Evolutionary conservation across 2,888 invertebrate species (phyloP).

Genomic region (Hirtodrosophila alboralis): DNA sequence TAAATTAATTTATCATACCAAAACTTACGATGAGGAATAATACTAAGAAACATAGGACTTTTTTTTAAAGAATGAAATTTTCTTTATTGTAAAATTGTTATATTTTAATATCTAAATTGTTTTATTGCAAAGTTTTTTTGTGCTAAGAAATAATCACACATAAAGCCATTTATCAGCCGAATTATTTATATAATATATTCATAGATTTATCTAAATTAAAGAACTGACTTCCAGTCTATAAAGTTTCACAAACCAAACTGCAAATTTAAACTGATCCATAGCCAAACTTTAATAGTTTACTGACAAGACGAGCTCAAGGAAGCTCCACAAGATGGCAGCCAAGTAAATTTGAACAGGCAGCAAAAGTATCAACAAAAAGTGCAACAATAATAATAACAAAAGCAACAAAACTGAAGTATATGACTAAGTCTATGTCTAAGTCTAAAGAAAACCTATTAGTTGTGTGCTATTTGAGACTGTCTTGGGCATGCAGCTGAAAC

Average conservation of each 20-base stretch:
- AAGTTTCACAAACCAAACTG: slow-evolving; percentile 25
- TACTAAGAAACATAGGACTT: too few relatives aligned
- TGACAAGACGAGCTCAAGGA: slow-evolving; percentile 4
- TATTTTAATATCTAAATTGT: too few relatives aligned
- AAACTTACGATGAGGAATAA: too few relatives aligned
- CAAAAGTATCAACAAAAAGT: slow-evolving; percentile 1
- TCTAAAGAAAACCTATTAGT: slow-evolving; percentile 76
- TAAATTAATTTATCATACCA: too few relatives aligned
- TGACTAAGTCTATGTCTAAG: slow-evolving; percentile 45
- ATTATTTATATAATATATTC: too few relatives aligned
- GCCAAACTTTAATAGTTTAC: too few relatives aligned
- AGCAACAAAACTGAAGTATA: slow-evolving; percentile 3
- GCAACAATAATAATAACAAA: slow-evolving; percentile 20
- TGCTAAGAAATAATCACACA: too few relatives aligned
- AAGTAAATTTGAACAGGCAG: slow-evolving; percentile 41
- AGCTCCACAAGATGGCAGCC: slow-evolving; percentile 11
- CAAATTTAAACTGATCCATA: too few relatives aligned
- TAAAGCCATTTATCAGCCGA: too few relatives aligned
- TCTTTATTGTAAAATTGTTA: too few relatives aligned
- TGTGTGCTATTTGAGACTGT: slow-evolving; percentile 60
- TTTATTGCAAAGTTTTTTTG: too few relatives aligned
- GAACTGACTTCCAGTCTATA: slow-evolving; percentile 17
- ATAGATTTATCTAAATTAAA: slow-evolving; percentile 15
- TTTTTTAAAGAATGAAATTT: too few relatives aligned
- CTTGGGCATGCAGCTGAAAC: slow-evolving; percentile 46